Evolutionary conservation across 2,113 vertebrate species (phyloP).

Genomic region (Epinephelus moara): DNA sequence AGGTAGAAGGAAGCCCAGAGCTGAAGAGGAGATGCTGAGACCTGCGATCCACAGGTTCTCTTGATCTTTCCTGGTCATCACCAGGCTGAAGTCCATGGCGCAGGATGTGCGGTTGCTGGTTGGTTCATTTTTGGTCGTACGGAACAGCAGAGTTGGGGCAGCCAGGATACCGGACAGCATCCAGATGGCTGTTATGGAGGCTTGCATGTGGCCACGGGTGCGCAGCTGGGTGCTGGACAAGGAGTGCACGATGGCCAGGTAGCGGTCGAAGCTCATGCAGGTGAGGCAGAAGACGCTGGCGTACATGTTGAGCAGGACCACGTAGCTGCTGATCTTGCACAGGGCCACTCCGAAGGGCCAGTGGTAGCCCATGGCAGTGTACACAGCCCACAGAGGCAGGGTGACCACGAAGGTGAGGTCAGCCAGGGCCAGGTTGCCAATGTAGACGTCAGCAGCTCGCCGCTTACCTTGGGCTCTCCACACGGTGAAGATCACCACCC

Average conservation of each 20-base stretch:
- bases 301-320: conserved; percentile 90
- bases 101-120: conserved; percentile 83
- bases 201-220: conserved; percentile 77
- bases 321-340: conserved; percentile 90
- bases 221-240: conserved; percentile 85
- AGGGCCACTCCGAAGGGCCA: conserved; percentile 89
- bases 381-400: conserved; percentile 90
- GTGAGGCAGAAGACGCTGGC: conserved; percentile 92
- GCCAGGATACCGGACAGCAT: conserved; percentile 84
- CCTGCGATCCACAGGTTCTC: conserved; percentile 86
- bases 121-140: conserved; percentile 73
- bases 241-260: conserved; percentile 89
- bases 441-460: conserved; percentile 87
- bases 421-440: conserved; percentile 89
- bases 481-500: conserved; percentile 89
- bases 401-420: conserved; percentile 91
- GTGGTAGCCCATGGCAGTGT: conserved; percentile 89
- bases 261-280: conserved; percentile 90
- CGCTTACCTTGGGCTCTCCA: conserved; percentile 85
- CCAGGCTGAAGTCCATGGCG: conserved; percentile 86
- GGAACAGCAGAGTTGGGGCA: conserved; percentile 86
- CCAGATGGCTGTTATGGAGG: conserved; percentile 84
- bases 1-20: conserved; percentile 87
- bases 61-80: conserved; percentile 60
- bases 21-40: conserved; percentile 87